Base-by-base conservation (phyloP, 2,888 invertebrate species). In the Rhingia campestris region DNA sequence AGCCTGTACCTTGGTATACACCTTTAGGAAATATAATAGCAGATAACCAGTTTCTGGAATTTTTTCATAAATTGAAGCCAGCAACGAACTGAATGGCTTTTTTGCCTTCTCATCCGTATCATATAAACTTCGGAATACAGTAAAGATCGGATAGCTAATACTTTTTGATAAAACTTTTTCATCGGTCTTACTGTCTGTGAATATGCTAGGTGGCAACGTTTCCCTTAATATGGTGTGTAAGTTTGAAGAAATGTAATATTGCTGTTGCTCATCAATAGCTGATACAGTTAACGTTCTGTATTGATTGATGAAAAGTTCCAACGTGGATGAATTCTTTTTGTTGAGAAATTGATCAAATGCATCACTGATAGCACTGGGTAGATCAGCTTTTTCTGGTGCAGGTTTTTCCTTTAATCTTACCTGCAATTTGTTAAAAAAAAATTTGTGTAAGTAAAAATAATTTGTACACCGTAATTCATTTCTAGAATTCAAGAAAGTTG, bases 11-110 rank as follows among this genome's bases (percentile, higher is more conserved):
- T 94, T 87, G 89, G 92, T 92, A 93, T 96, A 93, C 82, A 96
- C 96, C 94, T 97, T 97, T 86, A 97, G 93, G 92, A 97, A 98
- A 92, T 97, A 98, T 63, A 98, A 92, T 86, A 98, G 93, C 88
- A 96, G 93, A 91, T 97, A 98, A 54, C 98, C 98, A 74, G 97
- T 93, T 89, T 94, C 93, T 9, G 95, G 94, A 88, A 96, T 94
- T 88, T 93, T 94, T 87, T 92, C 91, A 87, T 95, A 94, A 92
- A 98, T 95, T 90, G 97, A 97, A 86, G 95, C 95, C 74, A 98
- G 92, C 56, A 98, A 93, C 86, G 95, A 94, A 86, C 97, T 92
- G 86, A 97, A 92, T 39, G 97, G 94, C 91, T 96, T 96, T 87
- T 96, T 94, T 84, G 94, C 93, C 88, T 95, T 93, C 91, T 96